A percentile compares a stretch with the other conserved stretches of the same genome.
phyloP scores from a whole-genome alignment of 2,888 invertebrate genomes.

The Hofmannophila pseudospretella region DNA sequence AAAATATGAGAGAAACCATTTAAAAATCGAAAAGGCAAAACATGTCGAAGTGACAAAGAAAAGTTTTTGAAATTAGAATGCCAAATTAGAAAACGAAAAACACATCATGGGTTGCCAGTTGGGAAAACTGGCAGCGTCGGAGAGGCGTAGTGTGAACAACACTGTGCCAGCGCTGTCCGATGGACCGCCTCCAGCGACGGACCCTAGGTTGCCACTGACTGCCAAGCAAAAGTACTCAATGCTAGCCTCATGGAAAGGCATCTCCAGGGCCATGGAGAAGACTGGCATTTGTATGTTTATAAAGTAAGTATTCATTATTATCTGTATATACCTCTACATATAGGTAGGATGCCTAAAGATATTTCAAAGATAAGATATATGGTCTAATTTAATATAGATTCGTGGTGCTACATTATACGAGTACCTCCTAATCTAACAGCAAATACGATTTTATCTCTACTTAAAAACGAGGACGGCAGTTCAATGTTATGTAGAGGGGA shows the following conservation, averaged over 20 bases:
- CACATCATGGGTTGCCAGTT: slow-evolving; percentile 85
- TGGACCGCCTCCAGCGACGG: slow-evolving; percentile 82
- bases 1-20: not conserved
- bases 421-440: too few relatives aligned
- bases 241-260: slow-evolving; percentile 94
- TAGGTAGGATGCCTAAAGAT: too few relatives aligned
- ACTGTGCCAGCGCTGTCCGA: slow-evolving; percentile 65
- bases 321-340: not conserved
- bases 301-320: slow-evolving; percentile 87
- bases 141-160: slow-evolving; percentile 60
- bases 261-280: slow-evolving; percentile 91
- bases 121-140: slow-evolving; percentile 82
- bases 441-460: too few relatives aligned
- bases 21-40: not conserved
- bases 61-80: not conserved
- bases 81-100: slow-evolving; percentile 7
- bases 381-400: too few relatives aligned
- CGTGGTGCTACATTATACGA: too few relatives aligned
- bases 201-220: slow-evolving; percentile 88
- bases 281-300: slow-evolving; percentile 95
- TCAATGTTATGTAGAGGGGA: too few relatives aligned
- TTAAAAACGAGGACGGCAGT: too few relatives aligned
- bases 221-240: slow-evolving; percentile 93
- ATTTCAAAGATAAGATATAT: too few relatives aligned
- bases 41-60: not conserved